phyloP scores from a whole-genome alignment of 2,797 vertebrate species.

The Thamnophis elegans region DNA sequence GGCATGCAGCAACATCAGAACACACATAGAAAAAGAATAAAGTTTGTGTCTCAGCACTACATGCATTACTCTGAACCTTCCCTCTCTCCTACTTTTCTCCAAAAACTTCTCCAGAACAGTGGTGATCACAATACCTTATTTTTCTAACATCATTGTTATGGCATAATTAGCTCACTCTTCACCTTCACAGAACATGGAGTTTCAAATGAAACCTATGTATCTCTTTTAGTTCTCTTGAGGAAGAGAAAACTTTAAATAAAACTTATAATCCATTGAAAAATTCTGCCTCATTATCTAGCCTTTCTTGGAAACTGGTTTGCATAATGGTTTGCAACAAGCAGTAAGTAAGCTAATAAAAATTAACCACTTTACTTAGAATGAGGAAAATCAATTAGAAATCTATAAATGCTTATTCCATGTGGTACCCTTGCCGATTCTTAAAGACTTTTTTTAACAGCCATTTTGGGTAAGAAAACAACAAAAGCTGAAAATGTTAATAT shows the following conservation, averaged over 20 bases:
- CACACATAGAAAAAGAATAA: background rate
- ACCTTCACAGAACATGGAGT: background rate
- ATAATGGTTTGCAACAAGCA: background rate
- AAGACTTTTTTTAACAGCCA: conserved; percentile 6
- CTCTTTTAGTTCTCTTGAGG: background rate
- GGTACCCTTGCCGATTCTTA: background rate
- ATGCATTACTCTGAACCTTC: background rate
- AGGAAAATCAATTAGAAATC: background rate
- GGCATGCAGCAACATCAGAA: background rate
- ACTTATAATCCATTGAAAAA: background rate
- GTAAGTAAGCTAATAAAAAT: background rate
- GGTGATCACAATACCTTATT: background rate
- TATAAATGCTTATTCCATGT: background rate
- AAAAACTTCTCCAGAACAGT: background rate
- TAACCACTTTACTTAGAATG: background rate
- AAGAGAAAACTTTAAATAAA: background rate
- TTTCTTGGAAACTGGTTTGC: background rate
- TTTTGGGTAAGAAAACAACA: conserved; percentile 5
- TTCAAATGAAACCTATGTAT: background rate
- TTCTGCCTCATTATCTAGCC: background rate
- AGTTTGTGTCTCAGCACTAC: background rate
- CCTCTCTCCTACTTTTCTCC: background rate
- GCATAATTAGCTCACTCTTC: background rate
- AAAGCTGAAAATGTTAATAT: conserved; percentile 20
- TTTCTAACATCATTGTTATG: background rate